These are phyloP conservation scores for Valencia hispanica DNA, from an alignment of 2,797 vertebrate species.

Conservation along the genomic window DNA sequence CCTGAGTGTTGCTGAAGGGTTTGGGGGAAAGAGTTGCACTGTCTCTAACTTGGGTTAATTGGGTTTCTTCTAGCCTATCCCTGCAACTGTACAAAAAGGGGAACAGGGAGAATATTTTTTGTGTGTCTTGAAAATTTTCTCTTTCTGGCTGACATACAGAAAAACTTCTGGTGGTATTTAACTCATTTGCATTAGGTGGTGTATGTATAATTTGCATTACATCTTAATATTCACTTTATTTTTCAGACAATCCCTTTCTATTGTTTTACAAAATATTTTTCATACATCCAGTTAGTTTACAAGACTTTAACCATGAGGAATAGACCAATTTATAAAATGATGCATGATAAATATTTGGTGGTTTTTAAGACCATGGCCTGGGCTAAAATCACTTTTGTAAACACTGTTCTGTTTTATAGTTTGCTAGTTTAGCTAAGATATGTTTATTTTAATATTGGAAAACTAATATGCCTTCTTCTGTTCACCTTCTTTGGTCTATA, in stretches of 20 bases:
- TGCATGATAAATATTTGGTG: background rate
- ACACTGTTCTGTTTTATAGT: background rate
- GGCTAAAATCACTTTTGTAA: background rate
- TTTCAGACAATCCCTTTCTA: background rate
- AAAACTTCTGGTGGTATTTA: slow-evolving; percentile 30
- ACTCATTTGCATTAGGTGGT: background rate
- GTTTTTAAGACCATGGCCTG: background rate
- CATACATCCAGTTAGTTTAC: background rate
- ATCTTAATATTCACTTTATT: background rate
- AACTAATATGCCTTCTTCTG: too few relatives aligned
- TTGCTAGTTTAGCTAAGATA: background rate
- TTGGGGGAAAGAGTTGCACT: slow-evolving; percentile 68
- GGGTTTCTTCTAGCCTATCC: slow-evolving; percentile 77
- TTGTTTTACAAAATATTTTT: background rate
- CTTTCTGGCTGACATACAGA: slow-evolving; percentile 37
- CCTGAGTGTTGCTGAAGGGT: slow-evolving; percentile 75
- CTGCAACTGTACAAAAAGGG: slow-evolving; percentile 48
- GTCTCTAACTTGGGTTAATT: slow-evolving; percentile 83
- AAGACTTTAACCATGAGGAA: background rate
- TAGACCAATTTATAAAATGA: background rate
- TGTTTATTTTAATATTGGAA: background rate
- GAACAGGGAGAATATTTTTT: slow-evolving; percentile 57
- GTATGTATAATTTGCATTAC: background rate
- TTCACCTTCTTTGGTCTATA: too few relatives aligned
- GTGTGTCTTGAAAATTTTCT: slow-evolving; percentile 64